phyloP scores from a whole-genome alignment of 1,140 invertebrate species.

The Lutraria rhynchaena region DNA sequence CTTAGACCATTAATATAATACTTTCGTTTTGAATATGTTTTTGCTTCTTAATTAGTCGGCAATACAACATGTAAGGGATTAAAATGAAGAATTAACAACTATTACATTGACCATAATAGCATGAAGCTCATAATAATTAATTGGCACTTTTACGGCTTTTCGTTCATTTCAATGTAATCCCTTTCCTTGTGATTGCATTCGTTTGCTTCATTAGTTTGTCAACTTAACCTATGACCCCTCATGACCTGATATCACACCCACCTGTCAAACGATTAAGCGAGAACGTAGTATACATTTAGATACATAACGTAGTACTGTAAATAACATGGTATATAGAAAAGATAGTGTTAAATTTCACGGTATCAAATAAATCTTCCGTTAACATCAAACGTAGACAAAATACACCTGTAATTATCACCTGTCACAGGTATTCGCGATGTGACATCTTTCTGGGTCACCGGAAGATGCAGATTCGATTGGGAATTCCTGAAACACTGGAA shows the following conservation, averaged over 20 bases:
- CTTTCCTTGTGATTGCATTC: neutral
- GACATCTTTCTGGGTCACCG: constrained; percentile 37
- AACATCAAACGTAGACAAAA: neutral
- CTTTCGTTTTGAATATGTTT: no score
- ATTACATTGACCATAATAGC: no score
- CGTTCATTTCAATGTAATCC: neutral
- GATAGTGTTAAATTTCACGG: neutral
- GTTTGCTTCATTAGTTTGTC: constrained; percentile 8
- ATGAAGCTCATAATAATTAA: no score
- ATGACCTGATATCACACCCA: constrained; percentile 29
- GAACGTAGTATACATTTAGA: no score
- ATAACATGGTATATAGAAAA: neutral
- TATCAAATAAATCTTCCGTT: neutral
- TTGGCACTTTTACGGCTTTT: no score
- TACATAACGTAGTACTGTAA: no score
- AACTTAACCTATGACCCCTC: constrained; percentile 44
- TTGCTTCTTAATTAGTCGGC: no score
- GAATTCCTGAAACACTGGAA: constrained; percentile 23
- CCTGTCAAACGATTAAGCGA: constrained; percentile 7
- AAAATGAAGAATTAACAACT: no score
- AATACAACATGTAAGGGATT: no score
- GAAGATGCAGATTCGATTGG: constrained; percentile 18
- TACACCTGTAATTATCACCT: constrained; percentile 27
- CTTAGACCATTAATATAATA: no score
- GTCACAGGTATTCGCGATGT: constrained; percentile 41